Base-by-base conservation (phyloP, 2,888 invertebrate species). In the Linnaemya vulpina region DNA sequence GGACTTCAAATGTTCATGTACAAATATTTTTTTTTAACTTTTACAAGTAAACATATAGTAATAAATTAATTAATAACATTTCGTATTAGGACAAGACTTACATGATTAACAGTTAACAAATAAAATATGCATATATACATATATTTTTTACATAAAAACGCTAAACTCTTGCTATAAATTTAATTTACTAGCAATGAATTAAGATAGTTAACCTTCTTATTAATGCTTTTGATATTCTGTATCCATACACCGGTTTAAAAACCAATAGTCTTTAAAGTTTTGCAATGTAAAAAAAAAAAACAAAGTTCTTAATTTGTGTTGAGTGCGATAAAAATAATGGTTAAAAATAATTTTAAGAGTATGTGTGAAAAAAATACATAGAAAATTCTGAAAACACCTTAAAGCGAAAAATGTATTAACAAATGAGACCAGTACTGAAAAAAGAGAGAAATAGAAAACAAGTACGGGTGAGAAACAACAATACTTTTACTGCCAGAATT, bases 391-490 rank as follows among this genome's bases (percentile, higher is more conserved):
- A 79, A 85, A 85, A 75, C 85, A 85, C 85, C 85, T 85, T 82
- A 60, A 82, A 79, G 82, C 82, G 71, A 78, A 65, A 85, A 82
- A 79, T 78, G 81, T 76, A 82, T 85, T 82, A 82, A 85, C 82
- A 85, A 65, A 82, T 85, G 82, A 85, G 85, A 82, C 85, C 85
- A 85, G 85, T 82, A 85, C 71, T 82, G 85, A 38, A 85, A 82
- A 71, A 67, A 73, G 20, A 75, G 15, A 65, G 30, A 25, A 10
- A 65, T 25, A 46, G 49, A 25, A 49, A 78, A 77, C 71, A 81
- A 77, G 62, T 80, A 49, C 77, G 77, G 71, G 73, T 84, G 84
- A 84, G 77, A 80, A 62, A 68, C 74, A 78, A 77, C 73, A 76
- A 77, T 77, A 77, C 67, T 68, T 75, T 83, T 71, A 75, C 75